Conservation (phyloP, 2,113 vertebrate species). For the Odocoileus virginianus region DNA sequence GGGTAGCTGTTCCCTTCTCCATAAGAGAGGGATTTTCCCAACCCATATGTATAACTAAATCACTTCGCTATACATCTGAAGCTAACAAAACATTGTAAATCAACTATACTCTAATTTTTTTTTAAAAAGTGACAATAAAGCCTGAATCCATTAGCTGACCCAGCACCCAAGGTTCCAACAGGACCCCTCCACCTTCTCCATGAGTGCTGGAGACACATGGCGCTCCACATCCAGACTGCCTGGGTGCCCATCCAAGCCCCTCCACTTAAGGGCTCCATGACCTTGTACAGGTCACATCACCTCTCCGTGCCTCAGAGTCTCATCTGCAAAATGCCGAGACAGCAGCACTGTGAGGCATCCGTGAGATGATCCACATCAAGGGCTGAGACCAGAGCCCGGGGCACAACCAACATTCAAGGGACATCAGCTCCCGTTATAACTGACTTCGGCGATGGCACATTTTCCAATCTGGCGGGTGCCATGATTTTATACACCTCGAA, state of each 20-base stretch:
- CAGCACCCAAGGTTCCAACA: background rate
- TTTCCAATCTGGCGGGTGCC: background rate
- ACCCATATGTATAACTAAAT: background rate
- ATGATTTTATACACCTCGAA: fast-evolving
- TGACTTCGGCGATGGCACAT: fast-evolving
- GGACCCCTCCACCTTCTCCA: fast-evolving
- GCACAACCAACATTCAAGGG: background rate
- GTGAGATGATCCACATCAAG: fast-evolving
- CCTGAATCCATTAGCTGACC: background rate
- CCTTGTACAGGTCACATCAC: background rate
- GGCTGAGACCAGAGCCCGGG: too few species aligned
- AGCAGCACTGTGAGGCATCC: fast-evolving
- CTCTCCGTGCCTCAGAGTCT: background rate
- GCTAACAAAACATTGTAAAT: background rate
- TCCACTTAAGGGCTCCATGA: fast-evolving
- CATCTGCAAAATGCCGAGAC: background rate
- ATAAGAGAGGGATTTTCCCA: background rate
- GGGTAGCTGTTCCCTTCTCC: background rate
- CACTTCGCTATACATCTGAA: background rate
- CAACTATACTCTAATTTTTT: background rate
- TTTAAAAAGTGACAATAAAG: background rate
- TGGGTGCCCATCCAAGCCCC: background rate
- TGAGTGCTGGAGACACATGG: fast-evolving
- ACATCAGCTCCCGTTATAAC: fast-evolving
- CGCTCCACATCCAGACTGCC: background rate